Base-by-base conservation (phyloP, 2,113 vertebrate genomes). In the Lichenostomus cassidix region DNA sequence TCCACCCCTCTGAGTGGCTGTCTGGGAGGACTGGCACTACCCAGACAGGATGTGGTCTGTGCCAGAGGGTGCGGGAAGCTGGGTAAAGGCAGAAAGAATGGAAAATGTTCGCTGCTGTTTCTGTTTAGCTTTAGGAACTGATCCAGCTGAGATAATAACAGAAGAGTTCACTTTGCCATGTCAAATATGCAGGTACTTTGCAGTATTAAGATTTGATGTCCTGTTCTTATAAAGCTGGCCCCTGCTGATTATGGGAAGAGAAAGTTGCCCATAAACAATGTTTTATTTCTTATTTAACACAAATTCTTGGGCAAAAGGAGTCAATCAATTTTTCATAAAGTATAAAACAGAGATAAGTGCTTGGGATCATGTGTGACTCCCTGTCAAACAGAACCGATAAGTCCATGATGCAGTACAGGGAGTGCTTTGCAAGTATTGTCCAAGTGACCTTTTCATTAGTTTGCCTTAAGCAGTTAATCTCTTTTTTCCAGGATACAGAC, bases 251-350 rank as follows among this genome's bases (percentile, higher is more conserved):
- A 95, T 86, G 77, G 73, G 77, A 97, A 96, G 74, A 92, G 89
- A 90, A 92, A 92, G 95, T 92, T 96, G 94, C 92, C 95, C 87
- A 94, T 94, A 97, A 97, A 97, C 95, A 96, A 92, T 13, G 7
- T 96, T 95, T 94, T 91, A 90, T 93, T 97, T 91, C 95, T 94
- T 94, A 95, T 92, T 96, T 93, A 96, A 97, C 10, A 1, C 64
- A 91, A 94, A 83, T 92, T 95, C 94, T 91, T 80, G 89, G 84
- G 74, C 87, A 96, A 97, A 97, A 94, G 87, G 91, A 97, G 94
- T 95, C 96, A 97, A 97, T 97, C 96, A 96, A 95, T 97, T 97
- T 97, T 97, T 98, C 97, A 97, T 97, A 96, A 98, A 97, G 91
- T 63, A 93, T 94, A 95, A 96, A 97, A 95, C 89, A 95, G 87